Evolutionary conservation across 2,888 invertebrate genomes (phyloP), one percentile per base, ranked within the genome.

Genomic region (Hirtodrosophila cameraria): DNA sequence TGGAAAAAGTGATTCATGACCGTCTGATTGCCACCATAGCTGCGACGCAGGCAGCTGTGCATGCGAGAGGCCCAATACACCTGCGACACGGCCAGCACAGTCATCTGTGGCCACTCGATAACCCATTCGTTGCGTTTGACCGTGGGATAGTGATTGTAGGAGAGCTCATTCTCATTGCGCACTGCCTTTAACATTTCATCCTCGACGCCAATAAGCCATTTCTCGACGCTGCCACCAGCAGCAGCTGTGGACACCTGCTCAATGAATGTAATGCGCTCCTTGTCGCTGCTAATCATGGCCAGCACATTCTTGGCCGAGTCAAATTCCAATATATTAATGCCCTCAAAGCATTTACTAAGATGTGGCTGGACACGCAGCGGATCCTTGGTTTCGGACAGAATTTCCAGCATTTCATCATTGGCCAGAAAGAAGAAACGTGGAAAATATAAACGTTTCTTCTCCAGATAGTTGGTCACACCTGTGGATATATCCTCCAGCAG

Each of bases 391-490:
- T 94, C 94, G 1, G 95, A 94, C 16, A 96, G 90, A 66, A 96
- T 94, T 78, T 94, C 93, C 45, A 95, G 90, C 90, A 96, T 92
- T 89, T 95, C 95, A 72, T 94, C 93, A 87, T 96, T 95, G 0
- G 95, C 94, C 50, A 96, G 89, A 81, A 96, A 96, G 90, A 95
- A 95, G 84, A 96, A 94, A 71, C 95, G 93, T 9, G 95, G 93
- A 86, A 95, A 95, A 78, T 91, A 93, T 8, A 94, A 88, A 58
- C 94, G 91, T 76, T 94, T 94, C 86, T 93, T 92, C 81, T 94
- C 93, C 57, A 95, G 90, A 86, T 94, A 95, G 41, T 92, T 91
- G 77, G 93, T 93, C 0, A 95, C 92, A 1, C 94, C 94, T 62
- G 92, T 92, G 59, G 92, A 92, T 42, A 94, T 93, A 63, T 92